phyloP scores from a whole-genome alignment of 2,797 vertebrate genomes.

The Lophius americanus region DNA sequence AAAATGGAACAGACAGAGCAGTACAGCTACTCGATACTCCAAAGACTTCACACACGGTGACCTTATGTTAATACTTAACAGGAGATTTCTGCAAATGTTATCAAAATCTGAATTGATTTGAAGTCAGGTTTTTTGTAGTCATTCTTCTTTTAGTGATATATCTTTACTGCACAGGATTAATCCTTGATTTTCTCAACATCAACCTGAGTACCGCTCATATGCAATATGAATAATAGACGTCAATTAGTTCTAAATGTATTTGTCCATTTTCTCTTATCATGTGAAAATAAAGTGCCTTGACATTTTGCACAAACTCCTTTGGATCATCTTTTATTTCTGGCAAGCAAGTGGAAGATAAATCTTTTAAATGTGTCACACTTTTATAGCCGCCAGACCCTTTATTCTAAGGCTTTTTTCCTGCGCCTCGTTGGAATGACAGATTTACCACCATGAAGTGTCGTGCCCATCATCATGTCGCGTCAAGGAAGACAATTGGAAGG shows the following conservation, averaged over 20 bases:
- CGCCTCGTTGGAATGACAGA: not conserved
- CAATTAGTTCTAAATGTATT: conserved; percentile 5
- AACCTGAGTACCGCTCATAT: not conserved
- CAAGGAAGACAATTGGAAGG: conserved; percentile 3
- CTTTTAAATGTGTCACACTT: conserved; percentile 20
- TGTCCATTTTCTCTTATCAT: not conserved
- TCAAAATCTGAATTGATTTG: too few relatives aligned
- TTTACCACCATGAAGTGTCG: not conserved
- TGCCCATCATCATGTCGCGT: not conserved
- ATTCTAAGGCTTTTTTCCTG: conserved; percentile 21
- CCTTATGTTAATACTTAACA: too few relatives aligned
- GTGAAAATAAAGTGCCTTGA: conserved; percentile 2
- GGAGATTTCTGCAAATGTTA: too few relatives aligned
- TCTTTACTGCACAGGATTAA: too few relatives aligned
- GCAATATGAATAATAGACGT: not conserved
- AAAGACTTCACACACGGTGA: too few relatives aligned
- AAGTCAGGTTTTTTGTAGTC: too few relatives aligned
- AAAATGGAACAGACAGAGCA: too few relatives aligned
- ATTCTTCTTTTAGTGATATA: too few relatives aligned
- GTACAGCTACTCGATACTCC: too few relatives aligned
- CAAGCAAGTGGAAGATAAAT: conserved; percentile 22
- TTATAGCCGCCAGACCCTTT: conserved; percentile 15
- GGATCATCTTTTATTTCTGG: conserved; percentile 28
- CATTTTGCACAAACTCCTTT: conserved; percentile 26
- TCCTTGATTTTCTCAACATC: not conserved